Percentiles rank a stretch among this genome's conserved stretches.
These are phyloP conservation scores for Cottus gobio DNA, from an alignment of 2,113 vertebrate genomes.

Conservation along the genomic window DNA sequence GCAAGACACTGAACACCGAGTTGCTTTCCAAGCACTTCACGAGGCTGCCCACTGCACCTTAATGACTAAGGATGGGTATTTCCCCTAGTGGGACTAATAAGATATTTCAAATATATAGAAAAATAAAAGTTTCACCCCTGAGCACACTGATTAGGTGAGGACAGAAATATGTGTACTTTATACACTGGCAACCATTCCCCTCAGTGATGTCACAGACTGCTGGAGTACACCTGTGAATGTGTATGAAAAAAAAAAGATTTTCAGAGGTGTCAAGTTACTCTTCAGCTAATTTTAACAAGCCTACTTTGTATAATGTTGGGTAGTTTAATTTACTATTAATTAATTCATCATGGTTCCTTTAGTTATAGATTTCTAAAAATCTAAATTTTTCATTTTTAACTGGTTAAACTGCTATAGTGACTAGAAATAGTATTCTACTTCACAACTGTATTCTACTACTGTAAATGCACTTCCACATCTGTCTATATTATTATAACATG, in stretches of 20 bases:
- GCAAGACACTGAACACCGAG: too few species aligned
- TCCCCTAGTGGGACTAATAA: too few species aligned
- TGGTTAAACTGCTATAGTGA: too few species aligned
- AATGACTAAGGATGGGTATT: too few species aligned
- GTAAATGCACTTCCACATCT: background rate
- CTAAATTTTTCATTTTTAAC: background rate
- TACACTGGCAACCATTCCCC: background rate
- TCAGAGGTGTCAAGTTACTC: background rate
- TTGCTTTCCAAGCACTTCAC: too few species aligned
- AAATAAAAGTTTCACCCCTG: too few species aligned
- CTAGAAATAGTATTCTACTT: background rate
- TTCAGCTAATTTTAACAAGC: background rate
- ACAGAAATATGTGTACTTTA: background rate
- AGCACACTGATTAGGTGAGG: background rate
- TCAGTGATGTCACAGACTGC: background rate
- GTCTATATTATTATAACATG: background rate
- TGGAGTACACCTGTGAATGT: background rate
- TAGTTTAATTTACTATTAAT: background rate
- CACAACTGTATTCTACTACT: background rate
- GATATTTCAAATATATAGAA: too few species aligned
- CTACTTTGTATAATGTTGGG: background rate
- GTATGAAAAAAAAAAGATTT: background rate
- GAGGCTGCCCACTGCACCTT: too few species aligned
- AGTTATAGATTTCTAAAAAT: background rate
- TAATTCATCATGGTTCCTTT: background rate